These are phyloP conservation scores for Punctoribates punctum DNA, from an alignment of 2,888 invertebrate species.

Conservation along the genomic window DNA sequence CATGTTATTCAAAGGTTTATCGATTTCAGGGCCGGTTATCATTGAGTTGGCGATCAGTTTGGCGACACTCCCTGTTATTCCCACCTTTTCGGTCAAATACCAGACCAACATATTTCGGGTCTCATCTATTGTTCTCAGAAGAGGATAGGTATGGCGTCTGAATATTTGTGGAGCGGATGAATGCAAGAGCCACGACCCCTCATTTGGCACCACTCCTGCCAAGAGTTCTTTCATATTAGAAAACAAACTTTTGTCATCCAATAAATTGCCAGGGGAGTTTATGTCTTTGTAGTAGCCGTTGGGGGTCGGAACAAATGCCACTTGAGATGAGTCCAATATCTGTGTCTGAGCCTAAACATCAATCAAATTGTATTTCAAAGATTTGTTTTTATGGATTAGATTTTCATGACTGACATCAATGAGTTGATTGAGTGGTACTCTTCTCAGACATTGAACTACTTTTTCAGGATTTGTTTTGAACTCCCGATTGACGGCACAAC, in stretches of 20 bases:
- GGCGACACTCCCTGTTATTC: neutral
- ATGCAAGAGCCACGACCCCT: neutral
- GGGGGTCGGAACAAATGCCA: conserved; percentile 8
- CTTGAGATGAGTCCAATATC: conserved; percentile 3
- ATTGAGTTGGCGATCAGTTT: neutral
- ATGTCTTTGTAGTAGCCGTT: neutral
- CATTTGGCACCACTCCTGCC: conserved; percentile 5
- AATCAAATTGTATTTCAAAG: neutral
- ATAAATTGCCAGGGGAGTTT: neutral
- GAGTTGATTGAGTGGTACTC: neutral
- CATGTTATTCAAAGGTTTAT: neutral
- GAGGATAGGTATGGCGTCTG: neutral
- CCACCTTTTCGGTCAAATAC: neutral
- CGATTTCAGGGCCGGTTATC: neutral
- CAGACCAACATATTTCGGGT: neutral
- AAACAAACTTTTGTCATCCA: neutral
- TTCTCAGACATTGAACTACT: neutral
- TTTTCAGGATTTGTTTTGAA: neutral
- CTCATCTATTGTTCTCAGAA: neutral
- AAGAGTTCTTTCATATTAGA: conserved; percentile 9
- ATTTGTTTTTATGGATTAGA: neutral
- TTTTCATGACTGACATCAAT: neutral
- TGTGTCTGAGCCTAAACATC: neutral
- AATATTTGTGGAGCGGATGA: neutral
- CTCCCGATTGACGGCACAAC: neutral